phyloP scores from a whole-genome alignment of 2,113 vertebrate genomes.

The Phalacrocorax aristotelis region DNA sequence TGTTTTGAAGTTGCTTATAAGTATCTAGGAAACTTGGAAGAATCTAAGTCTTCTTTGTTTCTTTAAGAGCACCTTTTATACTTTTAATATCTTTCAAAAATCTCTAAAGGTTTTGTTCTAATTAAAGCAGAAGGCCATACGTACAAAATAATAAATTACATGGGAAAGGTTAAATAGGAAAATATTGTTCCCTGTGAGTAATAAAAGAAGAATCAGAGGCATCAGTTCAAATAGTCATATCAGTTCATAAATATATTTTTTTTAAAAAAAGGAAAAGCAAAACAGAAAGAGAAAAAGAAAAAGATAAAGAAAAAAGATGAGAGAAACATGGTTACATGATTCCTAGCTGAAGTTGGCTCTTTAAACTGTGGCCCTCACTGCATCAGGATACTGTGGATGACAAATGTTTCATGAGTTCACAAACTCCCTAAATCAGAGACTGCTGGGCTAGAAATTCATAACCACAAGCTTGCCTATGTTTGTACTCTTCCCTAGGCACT shows the following conservation, averaged over 20 bases:
- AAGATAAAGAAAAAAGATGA: accelerated
- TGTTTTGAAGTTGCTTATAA: not conserved
- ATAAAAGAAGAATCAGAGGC: not conserved
- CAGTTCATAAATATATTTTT: not conserved
- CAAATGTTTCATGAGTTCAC: not conserved
- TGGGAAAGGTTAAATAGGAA: not conserved
- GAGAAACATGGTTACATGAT: not conserved
- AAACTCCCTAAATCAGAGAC: not conserved
- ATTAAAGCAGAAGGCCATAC: not conserved
- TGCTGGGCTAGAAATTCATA: not conserved
- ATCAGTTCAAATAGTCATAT: not conserved
- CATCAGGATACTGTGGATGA: not conserved
- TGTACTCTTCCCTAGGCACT: not conserved
- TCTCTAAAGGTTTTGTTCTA: not conserved
- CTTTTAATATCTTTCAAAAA: not conserved
- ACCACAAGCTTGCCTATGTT: not conserved
- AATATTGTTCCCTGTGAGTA: not conserved
- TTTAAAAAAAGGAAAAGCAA: too few relatives aligned
- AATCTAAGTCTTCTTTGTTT: not conserved
- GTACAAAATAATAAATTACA: not conserved
- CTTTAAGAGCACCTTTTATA: not conserved
- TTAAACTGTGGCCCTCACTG: not conserved
- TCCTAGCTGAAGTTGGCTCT: not conserved
- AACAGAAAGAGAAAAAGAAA: accelerated
- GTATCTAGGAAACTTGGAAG: not conserved